Conservation (phyloP, 2,113 vertebrate genomes). For the Marmota flaviventris region DNA sequence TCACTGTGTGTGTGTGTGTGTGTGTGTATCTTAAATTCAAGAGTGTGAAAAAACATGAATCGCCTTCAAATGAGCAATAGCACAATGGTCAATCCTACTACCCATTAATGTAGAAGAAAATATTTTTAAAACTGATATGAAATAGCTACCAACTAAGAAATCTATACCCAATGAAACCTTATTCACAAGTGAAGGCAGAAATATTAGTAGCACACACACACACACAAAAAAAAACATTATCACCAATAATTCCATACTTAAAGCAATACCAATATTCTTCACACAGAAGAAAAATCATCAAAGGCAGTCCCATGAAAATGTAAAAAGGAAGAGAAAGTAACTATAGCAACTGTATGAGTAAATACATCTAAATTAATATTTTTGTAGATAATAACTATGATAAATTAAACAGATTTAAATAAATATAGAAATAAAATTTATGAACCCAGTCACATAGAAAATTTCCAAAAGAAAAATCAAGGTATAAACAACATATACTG, state of each 20-base stretch:
- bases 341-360: background rate
- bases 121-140: background rate
- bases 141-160: background rate
- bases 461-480: background rate
- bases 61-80: background rate
- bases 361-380: background rate
- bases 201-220: background rate
- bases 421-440: background rate
- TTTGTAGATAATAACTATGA: background rate
- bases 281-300: background rate
- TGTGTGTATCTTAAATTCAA: background rate
- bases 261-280: background rate
- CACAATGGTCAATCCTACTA: background rate
- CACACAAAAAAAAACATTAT: background rate
- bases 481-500: background rate
- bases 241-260: background rate
- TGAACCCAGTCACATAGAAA: background rate
- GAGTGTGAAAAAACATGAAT: background rate
- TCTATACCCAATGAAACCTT: background rate
- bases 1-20: too few relatives aligned
- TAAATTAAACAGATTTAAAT: background rate
- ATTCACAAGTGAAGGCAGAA: background rate
- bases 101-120: background rate
- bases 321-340: background rate
- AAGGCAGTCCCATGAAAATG: background rate